Percentiles rank a stretch among this genome's conserved stretches.
Evolutionary conservation across 2,888 invertebrate genomes (phyloP).

Genomic region (Oasisia sp.): DNA sequence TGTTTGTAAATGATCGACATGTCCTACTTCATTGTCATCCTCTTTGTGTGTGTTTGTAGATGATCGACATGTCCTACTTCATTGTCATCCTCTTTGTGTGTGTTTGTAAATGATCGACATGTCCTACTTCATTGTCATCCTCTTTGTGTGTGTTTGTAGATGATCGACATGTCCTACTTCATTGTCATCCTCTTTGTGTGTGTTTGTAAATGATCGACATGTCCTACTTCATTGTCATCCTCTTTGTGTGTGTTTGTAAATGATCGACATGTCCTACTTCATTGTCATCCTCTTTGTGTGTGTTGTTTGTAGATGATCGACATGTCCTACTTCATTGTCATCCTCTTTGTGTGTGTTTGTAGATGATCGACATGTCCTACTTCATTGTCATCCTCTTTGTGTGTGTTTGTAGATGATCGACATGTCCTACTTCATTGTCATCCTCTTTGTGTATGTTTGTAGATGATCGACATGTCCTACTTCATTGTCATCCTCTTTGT

Average conservation of each 20-base stretch:
- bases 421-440: slow-evolving; percentile 61
- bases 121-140: slow-evolving; percentile 61
- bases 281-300: slow-evolving; percentile 63
- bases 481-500: slow-evolving; percentile 64
- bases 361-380: slow-evolving; percentile 62
- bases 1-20: slow-evolving; percentile 61
- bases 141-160: slow-evolving; percentile 63
- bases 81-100: slow-evolving; percentile 63
- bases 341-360: slow-evolving; percentile 61
- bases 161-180: slow-evolving; percentile 62
- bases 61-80: slow-evolving; percentile 62
- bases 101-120: slow-evolving; percentile 61
- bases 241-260: slow-evolving; percentile 63
- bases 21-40: slow-evolving; percentile 61
- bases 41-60: slow-evolving; percentile 63
- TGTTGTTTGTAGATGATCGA: slow-evolving; percentile 61
- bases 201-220: slow-evolving; percentile 61
- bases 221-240: slow-evolving; percentile 61
- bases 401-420: slow-evolving; percentile 62
- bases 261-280: slow-evolving; percentile 62
- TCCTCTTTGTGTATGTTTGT: slow-evolving; percentile 61
- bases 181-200: slow-evolving; percentile 63
- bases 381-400: slow-evolving; percentile 64
- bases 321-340: slow-evolving; percentile 61
- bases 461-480: slow-evolving; percentile 62